phyloP scores from a whole-genome alignment of 2,797 vertebrate genomes.

The Hoplostethus atlanticus region DNA sequence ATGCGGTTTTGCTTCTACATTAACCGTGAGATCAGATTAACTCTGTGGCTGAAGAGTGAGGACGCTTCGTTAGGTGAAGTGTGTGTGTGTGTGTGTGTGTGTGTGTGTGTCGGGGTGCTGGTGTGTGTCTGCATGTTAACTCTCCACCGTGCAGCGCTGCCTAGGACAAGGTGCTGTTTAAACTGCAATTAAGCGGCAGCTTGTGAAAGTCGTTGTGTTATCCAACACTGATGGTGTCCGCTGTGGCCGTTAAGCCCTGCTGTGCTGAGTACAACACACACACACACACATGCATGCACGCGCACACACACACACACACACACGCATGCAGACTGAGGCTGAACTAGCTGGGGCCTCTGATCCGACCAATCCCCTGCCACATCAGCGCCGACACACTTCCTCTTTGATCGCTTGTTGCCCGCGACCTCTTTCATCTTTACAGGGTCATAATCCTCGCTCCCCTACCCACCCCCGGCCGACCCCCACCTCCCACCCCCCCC shows the following conservation, averaged over 20 bases:
- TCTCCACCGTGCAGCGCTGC: slow-evolving; percentile 63
- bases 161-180: slow-evolving; percentile 79
- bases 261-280: slow-evolving; percentile 68
- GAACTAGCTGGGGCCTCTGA: slow-evolving; percentile 67
- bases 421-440: slow-evolving; percentile 87
- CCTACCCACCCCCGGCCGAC: slow-evolving; percentile 58
- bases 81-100: slow-evolving; percentile 20
- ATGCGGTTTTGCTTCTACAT: slow-evolving; percentile 82
- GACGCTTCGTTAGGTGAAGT: slow-evolving; percentile 61
- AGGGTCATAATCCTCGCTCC: slow-evolving; percentile 85
- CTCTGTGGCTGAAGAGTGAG: slow-evolving; percentile 68
- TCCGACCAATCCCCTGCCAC: slow-evolving; percentile 79
- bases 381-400: slow-evolving; percentile 81
- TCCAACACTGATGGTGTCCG: slow-evolving; percentile 75
- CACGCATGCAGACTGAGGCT: slow-evolving; percentile 45
- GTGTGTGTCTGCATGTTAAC: slow-evolving; percentile 50
- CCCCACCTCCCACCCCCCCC: slow-evolving; percentile 25
- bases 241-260: slow-evolving; percentile 76
- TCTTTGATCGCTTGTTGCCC: slow-evolving; percentile 85
- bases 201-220: slow-evolving; percentile 82
- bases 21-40: slow-evolving; percentile 85
- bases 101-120: slow-evolving; percentile 7
- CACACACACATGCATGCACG: slow-evolving; percentile 1
- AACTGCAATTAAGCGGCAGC: slow-evolving; percentile 84
- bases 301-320: slow-evolving; percentile 41